Evolutionary conservation across 2,888 invertebrate genomes (phyloP).

Genomic region (Sphaerophoria rueppellii): DNA sequence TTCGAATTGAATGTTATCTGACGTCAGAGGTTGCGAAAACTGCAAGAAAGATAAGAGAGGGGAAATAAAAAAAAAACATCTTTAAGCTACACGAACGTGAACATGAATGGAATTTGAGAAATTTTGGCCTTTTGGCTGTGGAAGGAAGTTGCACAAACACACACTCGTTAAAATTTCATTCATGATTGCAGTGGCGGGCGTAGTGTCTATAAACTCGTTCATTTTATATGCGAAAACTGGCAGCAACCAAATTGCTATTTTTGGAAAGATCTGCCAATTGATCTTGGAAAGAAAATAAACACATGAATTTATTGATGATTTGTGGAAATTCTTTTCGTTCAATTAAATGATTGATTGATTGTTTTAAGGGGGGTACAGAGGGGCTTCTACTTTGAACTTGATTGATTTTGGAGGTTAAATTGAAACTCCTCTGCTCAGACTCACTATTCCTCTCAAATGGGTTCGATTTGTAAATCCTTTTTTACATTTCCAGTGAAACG

Average conservation of each 20-base stretch:
- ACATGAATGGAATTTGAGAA: slow-evolving; percentile 43
- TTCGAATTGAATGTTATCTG: slow-evolving; percentile 27
- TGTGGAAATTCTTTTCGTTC: not conserved
- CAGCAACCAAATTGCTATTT: slow-evolving; percentile 22
- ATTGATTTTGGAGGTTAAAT: slow-evolving; percentile 1
- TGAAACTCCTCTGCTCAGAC: too few relatives aligned
- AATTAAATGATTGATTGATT: too few relatives aligned
- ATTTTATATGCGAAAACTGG: not conserved
- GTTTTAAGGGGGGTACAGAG: too few relatives aligned
- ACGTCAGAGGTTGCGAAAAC: slow-evolving; percentile 46
- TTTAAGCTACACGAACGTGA: not conserved
- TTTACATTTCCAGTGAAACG: too few relatives aligned
- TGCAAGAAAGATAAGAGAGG: not conserved
- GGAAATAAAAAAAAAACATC: slow-evolving; percentile 10
- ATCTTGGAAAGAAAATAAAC: slow-evolving; percentile 60
- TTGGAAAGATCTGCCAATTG: slow-evolving; percentile 46
- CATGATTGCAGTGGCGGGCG: slow-evolving; percentile 14
- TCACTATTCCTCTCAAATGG: too few relatives aligned
- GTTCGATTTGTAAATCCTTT: too few relatives aligned
- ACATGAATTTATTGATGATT: not conserved
- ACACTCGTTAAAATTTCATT: slow-evolving; percentile 31
- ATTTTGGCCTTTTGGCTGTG: not conserved
- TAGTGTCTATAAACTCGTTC: not conserved
- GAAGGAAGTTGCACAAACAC: slow-evolving; percentile 6
- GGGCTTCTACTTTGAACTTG: not conserved